Base-by-base conservation (phyloP, 2,888 invertebrate species). In the Proisotoma minuta region DNA sequence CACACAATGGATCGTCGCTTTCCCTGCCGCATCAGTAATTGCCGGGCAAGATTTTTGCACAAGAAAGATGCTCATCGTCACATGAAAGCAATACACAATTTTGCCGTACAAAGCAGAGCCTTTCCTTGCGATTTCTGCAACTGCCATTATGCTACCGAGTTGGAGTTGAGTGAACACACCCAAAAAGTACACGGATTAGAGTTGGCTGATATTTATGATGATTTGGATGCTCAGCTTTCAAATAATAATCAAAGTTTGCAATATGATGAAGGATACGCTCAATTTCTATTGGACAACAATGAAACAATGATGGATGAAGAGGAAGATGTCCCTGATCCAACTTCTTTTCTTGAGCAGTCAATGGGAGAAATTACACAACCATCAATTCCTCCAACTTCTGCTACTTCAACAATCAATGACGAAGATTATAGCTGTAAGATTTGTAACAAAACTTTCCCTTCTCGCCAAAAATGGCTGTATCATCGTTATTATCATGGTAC, bases 401-500 rank as follows among this genome's bases (percentile, higher is more conserved):
- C 15, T 34, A 4, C 54, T 4, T 23, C 29, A 22, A 15, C 26
- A 15, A n/a, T 22, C n/a, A 18, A 54, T 12, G 51, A 60, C 20
- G 50, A 48, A 2, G 34, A 34, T 15, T 34, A 34, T 34, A 10
- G 8, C 34, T 66, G 66, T 18, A 24, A 63, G 20, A 40, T 49
- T 1, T 66, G 66, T 28, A 48, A 28, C 23, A 62, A 63, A 24
- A 26, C 27, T 0, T 66, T 39, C 29, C 47, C 57, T 2, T 51
- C 51, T 40, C 57, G 60, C 4, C 62, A 62, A 39, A 66, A 66
- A 22, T 63, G 57, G 29, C 53, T 66, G 8, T 63, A 60, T 24
- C 66, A 66, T 22, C 43, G 57, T 12, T 63, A 66, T 26, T 66
- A 66, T 29, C 66, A 66, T 23, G 15, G 59, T 52, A n/a, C 47